Evolutionary conservation across 2,113 vertebrate species (phyloP).

Genomic region (Hemiscyllium ocellatum): DNA sequence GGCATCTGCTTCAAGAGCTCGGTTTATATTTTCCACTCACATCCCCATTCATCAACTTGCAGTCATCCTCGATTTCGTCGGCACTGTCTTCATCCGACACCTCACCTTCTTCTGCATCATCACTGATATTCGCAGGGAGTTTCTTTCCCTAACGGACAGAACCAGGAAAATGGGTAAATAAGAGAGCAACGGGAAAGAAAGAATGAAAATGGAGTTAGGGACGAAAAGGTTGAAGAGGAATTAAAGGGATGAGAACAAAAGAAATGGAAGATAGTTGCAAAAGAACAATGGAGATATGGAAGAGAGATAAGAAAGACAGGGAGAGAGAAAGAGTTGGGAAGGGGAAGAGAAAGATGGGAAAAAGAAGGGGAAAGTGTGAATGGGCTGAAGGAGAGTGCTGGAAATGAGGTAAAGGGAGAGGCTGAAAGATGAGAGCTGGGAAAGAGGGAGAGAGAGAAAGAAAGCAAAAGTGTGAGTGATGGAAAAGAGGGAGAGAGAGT

Average conservation of each 20-base stretch:
- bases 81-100: constrained; percentile 97
- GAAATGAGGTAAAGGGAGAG: neutral
- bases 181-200: neutral
- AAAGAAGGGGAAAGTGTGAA: neutral
- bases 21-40: constrained; percentile 57
- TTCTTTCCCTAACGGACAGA: constrained; percentile 80
- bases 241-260: neutral
- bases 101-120: constrained; percentile 87
- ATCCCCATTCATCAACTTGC: constrained; percentile 88
- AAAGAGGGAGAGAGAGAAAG: neutral
- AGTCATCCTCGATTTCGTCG: constrained; percentile 94
- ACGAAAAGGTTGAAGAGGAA: neutral
- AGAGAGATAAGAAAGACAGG: neutral
- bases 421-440: neutral
- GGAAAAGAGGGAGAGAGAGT: neutral
- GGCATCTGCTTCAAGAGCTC: neutral
- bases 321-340: neutral
- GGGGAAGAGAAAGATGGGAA: neutral
- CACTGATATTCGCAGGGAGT: constrained; percentile 83
- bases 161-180: neutral
- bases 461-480: neutral
- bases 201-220: neutral
- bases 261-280: neutral
- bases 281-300: neutral
- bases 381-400: too few species aligned